Evolutionary conservation across 2,888 invertebrate species (phyloP).

Genomic region (Ligdia adustata): DNA sequence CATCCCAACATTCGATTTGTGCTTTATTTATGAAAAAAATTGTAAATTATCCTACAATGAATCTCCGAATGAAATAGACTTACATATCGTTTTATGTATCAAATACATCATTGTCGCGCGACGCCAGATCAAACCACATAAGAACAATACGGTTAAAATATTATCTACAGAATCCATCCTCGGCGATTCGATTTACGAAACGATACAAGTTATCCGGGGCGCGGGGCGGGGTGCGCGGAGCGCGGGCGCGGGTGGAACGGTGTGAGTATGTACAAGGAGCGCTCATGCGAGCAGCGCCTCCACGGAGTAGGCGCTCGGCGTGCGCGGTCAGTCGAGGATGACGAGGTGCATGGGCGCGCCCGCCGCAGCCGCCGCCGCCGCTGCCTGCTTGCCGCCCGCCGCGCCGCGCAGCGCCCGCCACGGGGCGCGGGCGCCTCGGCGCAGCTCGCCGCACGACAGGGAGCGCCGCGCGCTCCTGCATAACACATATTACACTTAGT

Average conservation of each 20-base stretch:
- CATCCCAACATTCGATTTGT: slow-evolving; percentile 80
- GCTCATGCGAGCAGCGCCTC: slow-evolving; percentile 85
- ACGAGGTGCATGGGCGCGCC: slow-evolving; percentile 86
- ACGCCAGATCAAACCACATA: slow-evolving; percentile 83
- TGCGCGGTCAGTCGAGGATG: slow-evolving; percentile 87
- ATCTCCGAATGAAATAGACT: slow-evolving; percentile 85
- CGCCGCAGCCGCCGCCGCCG: slow-evolving; percentile 50
- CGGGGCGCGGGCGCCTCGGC: slow-evolving; percentile 82
- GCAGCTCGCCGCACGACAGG: slow-evolving; percentile 77
- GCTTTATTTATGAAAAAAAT: slow-evolving; percentile 88
- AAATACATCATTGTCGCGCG: slow-evolving; percentile 82
- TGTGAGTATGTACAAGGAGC: slow-evolving; percentile 63
- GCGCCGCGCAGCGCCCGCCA: slow-evolving; percentile 77
- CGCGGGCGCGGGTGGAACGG: slow-evolving; percentile 26
- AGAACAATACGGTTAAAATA: slow-evolving; percentile 83
- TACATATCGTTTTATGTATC: slow-evolving; percentile 84
- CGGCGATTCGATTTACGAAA: slow-evolving; percentile 80
- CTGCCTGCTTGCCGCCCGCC: slow-evolving; percentile 36
- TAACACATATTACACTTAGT: background rate
- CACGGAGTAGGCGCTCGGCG: slow-evolving; percentile 86
- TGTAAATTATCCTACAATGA: slow-evolving; percentile 87
- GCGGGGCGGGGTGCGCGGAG: slow-evolving; percentile 21
- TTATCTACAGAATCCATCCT: slow-evolving; percentile 83
- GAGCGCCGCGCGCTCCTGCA: slow-evolving; percentile 40
- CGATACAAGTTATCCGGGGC: slow-evolving; percentile 73